Evolutionary conservation across 2,113 vertebrate species (phyloP).

Genomic region (Melierax canorus): DNA sequence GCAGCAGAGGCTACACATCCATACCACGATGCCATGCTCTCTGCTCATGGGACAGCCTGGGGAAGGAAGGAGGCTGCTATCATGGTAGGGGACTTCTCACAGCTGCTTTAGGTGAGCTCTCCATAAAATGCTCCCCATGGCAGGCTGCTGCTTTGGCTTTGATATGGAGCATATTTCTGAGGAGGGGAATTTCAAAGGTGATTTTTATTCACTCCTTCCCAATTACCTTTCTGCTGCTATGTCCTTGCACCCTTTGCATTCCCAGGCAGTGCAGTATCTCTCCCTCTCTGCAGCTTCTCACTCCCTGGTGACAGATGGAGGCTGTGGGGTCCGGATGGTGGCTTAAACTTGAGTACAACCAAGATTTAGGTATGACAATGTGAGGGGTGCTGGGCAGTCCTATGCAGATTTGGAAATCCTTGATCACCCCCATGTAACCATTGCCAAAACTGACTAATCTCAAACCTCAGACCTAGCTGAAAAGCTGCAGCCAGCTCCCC

Average conservation of each 20-base stretch:
- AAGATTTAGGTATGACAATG: background rate
- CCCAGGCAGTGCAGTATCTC: background rate
- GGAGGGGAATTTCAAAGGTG: background rate
- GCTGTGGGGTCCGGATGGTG: background rate
- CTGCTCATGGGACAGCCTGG: fast-evolving
- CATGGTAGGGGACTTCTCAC: background rate
- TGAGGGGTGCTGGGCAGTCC: background rate
- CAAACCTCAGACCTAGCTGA: background rate
- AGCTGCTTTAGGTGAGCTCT: background rate
- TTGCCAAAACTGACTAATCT: background rate
- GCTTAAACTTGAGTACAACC: background rate
- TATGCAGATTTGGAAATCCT: background rate
- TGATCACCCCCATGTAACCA: background rate
- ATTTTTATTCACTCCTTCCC: background rate
- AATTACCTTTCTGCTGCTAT: background rate
- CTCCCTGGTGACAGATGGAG: fast-evolving
- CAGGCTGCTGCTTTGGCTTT: background rate
- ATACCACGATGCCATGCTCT: fast-evolving
- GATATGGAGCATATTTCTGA: fast-evolving
- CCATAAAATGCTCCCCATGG: background rate
- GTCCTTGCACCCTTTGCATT: background rate
- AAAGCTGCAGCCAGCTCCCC: background rate
- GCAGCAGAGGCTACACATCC: background rate
- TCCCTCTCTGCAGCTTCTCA: background rate
- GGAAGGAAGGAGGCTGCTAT: background rate